phyloP scores from a whole-genome alignment of 1,140 invertebrate species.

The Campoletis sonorensis region DNA sequence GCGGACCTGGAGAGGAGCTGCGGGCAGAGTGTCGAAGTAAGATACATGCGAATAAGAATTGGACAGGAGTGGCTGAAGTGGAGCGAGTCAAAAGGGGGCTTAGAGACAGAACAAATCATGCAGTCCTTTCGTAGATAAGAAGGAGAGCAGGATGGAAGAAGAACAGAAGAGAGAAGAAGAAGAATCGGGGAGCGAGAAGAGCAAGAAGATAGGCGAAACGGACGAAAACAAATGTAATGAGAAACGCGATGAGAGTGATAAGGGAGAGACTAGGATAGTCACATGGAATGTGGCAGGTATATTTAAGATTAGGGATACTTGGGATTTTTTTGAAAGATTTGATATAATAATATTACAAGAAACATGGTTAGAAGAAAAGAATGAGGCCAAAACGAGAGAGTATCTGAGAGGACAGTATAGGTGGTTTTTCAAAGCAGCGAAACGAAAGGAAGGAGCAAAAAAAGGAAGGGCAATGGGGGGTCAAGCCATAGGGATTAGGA shows the following conservation, averaged over 20 bases:
- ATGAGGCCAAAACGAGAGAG: constrained; percentile 36
- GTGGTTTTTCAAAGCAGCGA: constrained; percentile 46
- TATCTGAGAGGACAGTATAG: constrained; percentile 14
- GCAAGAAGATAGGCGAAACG: background rate
- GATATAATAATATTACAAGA: constrained; percentile 49
- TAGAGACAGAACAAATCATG: background rate
- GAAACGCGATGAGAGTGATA: background rate
- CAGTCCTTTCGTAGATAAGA: background rate
- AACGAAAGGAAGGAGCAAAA: constrained; percentile 42
- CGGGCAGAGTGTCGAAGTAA: background rate
- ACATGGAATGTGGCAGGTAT: constrained; percentile 46
- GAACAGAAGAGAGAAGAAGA: background rate
- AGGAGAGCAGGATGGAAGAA: background rate
- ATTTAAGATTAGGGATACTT: constrained; percentile 48
- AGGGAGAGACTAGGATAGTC: constrained; percentile 1
- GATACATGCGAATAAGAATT: constrained; percentile 36
- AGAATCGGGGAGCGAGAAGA: background rate
- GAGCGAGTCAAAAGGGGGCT: background rate
- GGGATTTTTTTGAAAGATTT: constrained; percentile 45
- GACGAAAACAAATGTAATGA: background rate
- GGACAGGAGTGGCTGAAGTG: constrained; percentile 1
- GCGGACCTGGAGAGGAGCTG: too few species aligned
- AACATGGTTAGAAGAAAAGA: constrained; percentile 56
- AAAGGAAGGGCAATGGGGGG: constrained; percentile 53
- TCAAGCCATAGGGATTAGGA: constrained; percentile 50